Conservation (phyloP, 2,113 vertebrate species). For the Channa argus region DNA sequence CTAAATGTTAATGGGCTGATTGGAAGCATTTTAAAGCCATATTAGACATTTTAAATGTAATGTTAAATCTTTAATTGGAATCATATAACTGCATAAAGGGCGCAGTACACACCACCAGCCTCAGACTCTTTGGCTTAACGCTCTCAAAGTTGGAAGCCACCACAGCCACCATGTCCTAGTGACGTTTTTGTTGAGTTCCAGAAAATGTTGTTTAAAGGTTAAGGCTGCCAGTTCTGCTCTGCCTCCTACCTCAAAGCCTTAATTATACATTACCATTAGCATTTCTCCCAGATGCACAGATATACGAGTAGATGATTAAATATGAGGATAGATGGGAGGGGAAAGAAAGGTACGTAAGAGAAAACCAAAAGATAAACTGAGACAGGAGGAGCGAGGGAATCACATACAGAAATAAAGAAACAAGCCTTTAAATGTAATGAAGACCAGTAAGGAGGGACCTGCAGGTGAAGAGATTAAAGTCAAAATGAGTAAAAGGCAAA, state of each 20-base stretch:
- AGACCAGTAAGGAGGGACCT: slow-evolving; percentile 3
- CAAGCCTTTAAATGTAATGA: slow-evolving; percentile 5
- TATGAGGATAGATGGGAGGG: neutral
- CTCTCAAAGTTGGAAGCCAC: slow-evolving; percentile 14
- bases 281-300: slow-evolving; percentile 17
- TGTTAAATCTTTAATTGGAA: neutral
- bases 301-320: neutral
- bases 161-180: slow-evolving; percentile 14
- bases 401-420: neutral
- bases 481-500: neutral
- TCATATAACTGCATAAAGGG: neutral
- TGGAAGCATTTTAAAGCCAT: no score
- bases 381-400: neutral
- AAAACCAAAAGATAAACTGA: neutral
- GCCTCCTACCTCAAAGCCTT: slow-evolving; percentile 22
- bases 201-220: slow-evolving; percentile 27
- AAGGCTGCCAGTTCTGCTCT: neutral
- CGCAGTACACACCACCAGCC: neutral
- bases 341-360: neutral
- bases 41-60: no score
- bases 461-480: slow-evolving; percentile 39
- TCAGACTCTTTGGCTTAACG: slow-evolving; percentile 4
- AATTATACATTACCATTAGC: slow-evolving; percentile 57
- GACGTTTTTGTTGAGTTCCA: slow-evolving; percentile 19
- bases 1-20: no score